A percentile compares a stretch with the other conserved stretches of the same genome.
phyloP scores from a whole-genome alignment of 2,113 vertebrate species.

The Syngnathoides biaculeatus region DNA sequence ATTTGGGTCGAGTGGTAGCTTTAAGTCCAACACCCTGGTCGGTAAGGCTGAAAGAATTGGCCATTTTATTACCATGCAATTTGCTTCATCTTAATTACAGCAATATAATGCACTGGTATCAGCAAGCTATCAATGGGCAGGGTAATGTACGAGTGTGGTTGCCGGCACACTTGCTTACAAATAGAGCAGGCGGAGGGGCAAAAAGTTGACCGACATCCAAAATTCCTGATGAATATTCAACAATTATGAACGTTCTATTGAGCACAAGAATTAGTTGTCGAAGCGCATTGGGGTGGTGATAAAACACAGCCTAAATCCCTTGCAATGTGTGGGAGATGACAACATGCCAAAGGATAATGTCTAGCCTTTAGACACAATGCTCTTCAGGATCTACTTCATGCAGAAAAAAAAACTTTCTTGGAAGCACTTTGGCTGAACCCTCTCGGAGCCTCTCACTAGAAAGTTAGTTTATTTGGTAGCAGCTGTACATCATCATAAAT shows the following conservation, averaged over 20 bases:
- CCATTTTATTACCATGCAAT: slow-evolving; percentile 32
- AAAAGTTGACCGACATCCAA: slow-evolving; percentile 20
- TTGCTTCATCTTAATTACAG: slow-evolving; percentile 58
- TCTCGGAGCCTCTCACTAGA: slow-evolving; percentile 32
- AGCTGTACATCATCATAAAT: slow-evolving; percentile 31
- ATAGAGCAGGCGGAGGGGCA: slow-evolving; percentile 1
- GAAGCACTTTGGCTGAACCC: slow-evolving; percentile 48
- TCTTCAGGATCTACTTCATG: slow-evolving; percentile 30
- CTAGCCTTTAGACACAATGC: slow-evolving; percentile 24
- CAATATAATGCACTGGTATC: slow-evolving; percentile 39
- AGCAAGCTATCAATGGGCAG: slow-evolving; percentile 9
- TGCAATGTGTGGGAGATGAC: slow-evolving; percentile 34
- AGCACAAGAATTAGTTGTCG: slow-evolving; percentile 22
- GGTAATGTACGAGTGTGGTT: background rate
- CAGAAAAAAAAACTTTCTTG: slow-evolving; percentile 44
- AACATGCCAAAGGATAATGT: slow-evolving; percentile 28
- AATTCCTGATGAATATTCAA: slow-evolving; percentile 49
- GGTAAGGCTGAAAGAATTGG: slow-evolving; percentile 17
- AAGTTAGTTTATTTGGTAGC: slow-evolving; percentile 29
- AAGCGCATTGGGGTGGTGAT: background rate
- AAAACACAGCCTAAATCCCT: slow-evolving; percentile 27
- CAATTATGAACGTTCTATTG: slow-evolving; percentile 31
- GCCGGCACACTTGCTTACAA: background rate
- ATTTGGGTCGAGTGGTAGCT: slow-evolving; percentile 14
- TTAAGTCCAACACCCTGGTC: slow-evolving; percentile 20